Evolutionary conservation across 2,113 vertebrate genomes (phyloP), one percentile per base, ranked within the genome.

Genomic region (Spizaetus ornatus): DNA sequence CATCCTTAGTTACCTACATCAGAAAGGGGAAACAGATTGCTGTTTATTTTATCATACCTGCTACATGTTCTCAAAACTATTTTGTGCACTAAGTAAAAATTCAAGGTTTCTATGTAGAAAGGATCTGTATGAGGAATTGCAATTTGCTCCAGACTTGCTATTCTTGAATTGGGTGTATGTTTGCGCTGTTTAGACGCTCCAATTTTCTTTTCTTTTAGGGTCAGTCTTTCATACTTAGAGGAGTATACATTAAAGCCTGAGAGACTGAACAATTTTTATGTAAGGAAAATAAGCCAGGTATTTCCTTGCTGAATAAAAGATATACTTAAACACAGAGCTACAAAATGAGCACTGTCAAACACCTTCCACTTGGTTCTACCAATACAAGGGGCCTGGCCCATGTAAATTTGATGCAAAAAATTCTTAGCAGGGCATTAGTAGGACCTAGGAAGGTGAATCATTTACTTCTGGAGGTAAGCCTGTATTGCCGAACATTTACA

Each of bases 301-400:
- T n/a, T 82, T 71, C 38, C 23, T 83, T 65, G 31, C 13, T 87
- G 26, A 76, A 87, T 45, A 7, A 84, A 95, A 86, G 16, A 55
- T 17, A 43, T 3, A 58, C 6, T 23, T 69, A 47, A 72, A 56
- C 40, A 25, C 5, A 40, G 78, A 53, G 40, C 21, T 74, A 62
- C 1, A 13, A 76, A 88, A 84, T 11, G 3, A 62, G 27, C 7
- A n/a, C 34, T 82, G 42, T 82, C 31, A 45, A 80, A 73, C 6
- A 77, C 6, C 2, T 6, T 18, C 20, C 0, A 0, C 22, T 56
- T 63, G 15, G 3, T 74, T 89, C 34, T 58, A 50, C 11, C 20
- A 74, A 73, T 31, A 62, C 16, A 70, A 69, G 32, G n/a, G 23
- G 27, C 27, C 31, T 42, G 11, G 27, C 10, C 36, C 25, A 9